Conservation (phyloP, 2,113 vertebrate species). For the Nycticorax nycticorax region DNA sequence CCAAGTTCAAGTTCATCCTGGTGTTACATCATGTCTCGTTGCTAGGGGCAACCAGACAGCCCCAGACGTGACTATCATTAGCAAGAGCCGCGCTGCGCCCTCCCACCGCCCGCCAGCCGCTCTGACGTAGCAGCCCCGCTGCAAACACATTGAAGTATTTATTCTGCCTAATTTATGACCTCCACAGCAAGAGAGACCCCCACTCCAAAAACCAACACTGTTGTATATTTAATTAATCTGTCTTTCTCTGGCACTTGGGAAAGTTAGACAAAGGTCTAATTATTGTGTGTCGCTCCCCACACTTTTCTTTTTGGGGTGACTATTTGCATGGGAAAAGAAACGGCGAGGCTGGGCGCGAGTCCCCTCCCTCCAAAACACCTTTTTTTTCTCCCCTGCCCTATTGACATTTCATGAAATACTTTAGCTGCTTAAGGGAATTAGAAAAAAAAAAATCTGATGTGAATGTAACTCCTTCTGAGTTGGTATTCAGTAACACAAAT, state of each 20-base stretch:
- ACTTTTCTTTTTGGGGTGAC: slow-evolving; percentile 75
- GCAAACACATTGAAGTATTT: slow-evolving; percentile 87
- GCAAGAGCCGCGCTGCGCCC: slow-evolving; percentile 83
- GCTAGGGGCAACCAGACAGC: slow-evolving; percentile 94
- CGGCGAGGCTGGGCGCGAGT: slow-evolving; percentile 47
- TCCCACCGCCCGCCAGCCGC: slow-evolving; percentile 79
- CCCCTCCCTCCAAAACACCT: slow-evolving; percentile 64
- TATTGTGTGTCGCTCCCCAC: slow-evolving; percentile 80
- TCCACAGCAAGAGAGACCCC: slow-evolving; percentile 77
- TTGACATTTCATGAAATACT: slow-evolving; percentile 86
- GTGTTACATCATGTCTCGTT: slow-evolving; percentile 99
- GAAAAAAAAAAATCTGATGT: slow-evolving; percentile 76
- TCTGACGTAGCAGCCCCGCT: slow-evolving; percentile 77
- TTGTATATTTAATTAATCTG: slow-evolving; percentile 88
- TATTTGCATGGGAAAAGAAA: slow-evolving; percentile 84
- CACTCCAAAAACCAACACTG: slow-evolving; percentile 84
- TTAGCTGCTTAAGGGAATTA: slow-evolving; percentile 86
- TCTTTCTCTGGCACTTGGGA: slow-evolving; percentile 83
- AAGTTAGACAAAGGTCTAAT: slow-evolving; percentile 89
- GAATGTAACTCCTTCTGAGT: slow-evolving; percentile 84
- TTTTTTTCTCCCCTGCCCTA: slow-evolving; percentile 72
- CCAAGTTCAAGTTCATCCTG: slow-evolving; percentile 97
- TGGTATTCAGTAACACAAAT: slow-evolving; percentile 86
- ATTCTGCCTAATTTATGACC: slow-evolving; percentile 86
- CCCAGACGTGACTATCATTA: slow-evolving; percentile 97